These are phyloP conservation scores for Alloplasta piceator DNA, from an alignment of 2,888 invertebrate genomes.

Conservation along the genomic window DNA sequence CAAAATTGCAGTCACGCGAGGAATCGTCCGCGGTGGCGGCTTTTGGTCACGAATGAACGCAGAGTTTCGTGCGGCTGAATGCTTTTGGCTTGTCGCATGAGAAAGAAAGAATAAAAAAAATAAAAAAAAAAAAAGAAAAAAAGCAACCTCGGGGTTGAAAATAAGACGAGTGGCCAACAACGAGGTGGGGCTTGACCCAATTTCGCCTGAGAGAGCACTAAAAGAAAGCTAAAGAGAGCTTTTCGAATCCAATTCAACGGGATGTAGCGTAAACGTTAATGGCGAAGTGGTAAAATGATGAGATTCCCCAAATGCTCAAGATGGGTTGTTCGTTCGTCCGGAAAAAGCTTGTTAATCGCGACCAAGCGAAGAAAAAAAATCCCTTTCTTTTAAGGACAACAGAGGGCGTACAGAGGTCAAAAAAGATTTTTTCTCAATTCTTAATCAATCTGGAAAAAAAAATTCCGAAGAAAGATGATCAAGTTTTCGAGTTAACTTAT, in stretches of 20 bases:
- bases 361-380: too few species aligned
- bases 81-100: conserved; percentile 15
- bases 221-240: conserved; percentile 43
- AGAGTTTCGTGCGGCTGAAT: conserved; percentile 20
- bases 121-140: not conserved
- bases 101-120: not conserved
- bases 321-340: not conserved
- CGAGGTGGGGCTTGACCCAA: conserved; percentile 56
- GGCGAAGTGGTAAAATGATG: conserved; percentile 25
- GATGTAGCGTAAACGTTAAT: conserved; percentile 26
- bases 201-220: conserved; percentile 38
- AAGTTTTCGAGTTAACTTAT: too few species aligned
- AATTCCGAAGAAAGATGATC: too few species aligned
- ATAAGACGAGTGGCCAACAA: conserved; percentile 33
- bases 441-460: too few species aligned
- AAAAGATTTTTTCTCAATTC: not conserved
- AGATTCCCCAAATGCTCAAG: conserved; percentile 23
- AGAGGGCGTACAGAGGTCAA: too few species aligned
- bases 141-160: conserved; percentile 12
- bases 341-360: too few species aligned
- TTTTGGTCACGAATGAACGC: conserved; percentile 16
- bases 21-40: conserved; percentile 20
- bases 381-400: too few species aligned
- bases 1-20: conserved; percentile 53
- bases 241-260: conserved; percentile 37